Base-by-base conservation (phyloP, 2,888 invertebrate genomes). In the Cryptus armator region DNA sequence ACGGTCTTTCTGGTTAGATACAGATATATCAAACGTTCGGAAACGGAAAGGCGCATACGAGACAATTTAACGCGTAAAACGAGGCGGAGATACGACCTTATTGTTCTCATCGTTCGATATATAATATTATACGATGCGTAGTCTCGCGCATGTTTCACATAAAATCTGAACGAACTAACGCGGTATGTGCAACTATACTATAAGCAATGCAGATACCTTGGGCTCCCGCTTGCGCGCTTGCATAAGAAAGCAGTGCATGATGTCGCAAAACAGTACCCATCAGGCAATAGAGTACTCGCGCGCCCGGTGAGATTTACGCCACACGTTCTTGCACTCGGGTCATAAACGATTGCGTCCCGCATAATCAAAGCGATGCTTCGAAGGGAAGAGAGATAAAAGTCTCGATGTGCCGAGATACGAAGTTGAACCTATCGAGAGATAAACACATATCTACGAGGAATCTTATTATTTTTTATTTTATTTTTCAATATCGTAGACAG, bases 241-340 rank as follows among this genome's bases (percentile, higher is more conserved):
- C 85, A 85, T 72, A 82, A 82, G 75, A 82, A 85, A 76, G 82
- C 82, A 67, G 71, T 71, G 75, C 71, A 74, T 24, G 82, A 85
- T 85, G 79, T 79, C 82, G 85, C 82, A 85, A 85, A 82, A 85
- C 74, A 81, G 85, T 76, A 71, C 71, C 37, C 82, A 82, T 85
- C 82, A 67, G 64, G 74, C 71, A 43, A 71, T 53, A 19, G 19
- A 19, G 56, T 43, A 53, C 81, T 29, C 78, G 74, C 70, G 37
- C 37, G 5, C 37, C 6, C 37, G 10, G 48, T 2, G 71, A 80
- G 75, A 85, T 85, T 80, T 85, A 79, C 82, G 79, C 59, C 72
- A 72, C 75, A 48, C 76, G 78, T 71, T 80, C 79, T 82, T 76
- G 53, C 46, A 43, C 29, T 43, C 29, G 53, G 76, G 44, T 72